phyloP scores from a whole-genome alignment of 2,888 invertebrate species.

The Rosalia funebris region DNA sequence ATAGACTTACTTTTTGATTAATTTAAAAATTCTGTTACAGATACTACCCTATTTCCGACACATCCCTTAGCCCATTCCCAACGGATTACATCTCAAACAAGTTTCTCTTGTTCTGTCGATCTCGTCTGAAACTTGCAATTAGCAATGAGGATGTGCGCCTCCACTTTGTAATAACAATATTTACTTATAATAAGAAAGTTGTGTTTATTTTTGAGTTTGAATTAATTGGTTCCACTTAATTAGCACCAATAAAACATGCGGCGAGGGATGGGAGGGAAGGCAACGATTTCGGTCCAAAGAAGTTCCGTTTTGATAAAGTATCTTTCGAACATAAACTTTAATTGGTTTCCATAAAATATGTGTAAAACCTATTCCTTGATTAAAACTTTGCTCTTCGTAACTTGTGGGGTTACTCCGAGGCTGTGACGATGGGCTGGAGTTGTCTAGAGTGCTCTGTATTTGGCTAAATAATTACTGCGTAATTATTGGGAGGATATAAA shows the following conservation, averaged over 20 bases:
- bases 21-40: too few relatives aligned
- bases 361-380: slow-evolving; percentile 15
- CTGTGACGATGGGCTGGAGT: too few relatives aligned
- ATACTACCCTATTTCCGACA: too few relatives aligned
- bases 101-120: too few relatives aligned
- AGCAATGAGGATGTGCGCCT: neutral
- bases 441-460: too few relatives aligned
- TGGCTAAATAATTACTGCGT: too few relatives aligned
- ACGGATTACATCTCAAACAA: too few relatives aligned
- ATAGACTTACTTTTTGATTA: too few relatives aligned
- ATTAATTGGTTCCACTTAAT: slow-evolving; percentile 16
- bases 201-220: slow-evolving; percentile 4
- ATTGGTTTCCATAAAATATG: slow-evolving; percentile 22
- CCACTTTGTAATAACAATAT: neutral
- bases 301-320: slow-evolving; percentile 11
- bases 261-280: too few relatives aligned
- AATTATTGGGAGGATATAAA: too few relatives aligned
- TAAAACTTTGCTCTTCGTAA: slow-evolving; percentile 15
- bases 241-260: slow-evolving; percentile 6
- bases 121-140: too few relatives aligned
- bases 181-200: slow-evolving; percentile 12
- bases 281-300: slow-evolving; percentile 6
- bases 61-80: too few relatives aligned
- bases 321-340: slow-evolving; percentile 14
- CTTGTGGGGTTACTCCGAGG: slow-evolving; percentile 9